These are phyloP conservation scores for Macrosoma leucophasiata DNA, from an alignment of 2,888 invertebrate genomes.

Conservation along the genomic window DNA sequence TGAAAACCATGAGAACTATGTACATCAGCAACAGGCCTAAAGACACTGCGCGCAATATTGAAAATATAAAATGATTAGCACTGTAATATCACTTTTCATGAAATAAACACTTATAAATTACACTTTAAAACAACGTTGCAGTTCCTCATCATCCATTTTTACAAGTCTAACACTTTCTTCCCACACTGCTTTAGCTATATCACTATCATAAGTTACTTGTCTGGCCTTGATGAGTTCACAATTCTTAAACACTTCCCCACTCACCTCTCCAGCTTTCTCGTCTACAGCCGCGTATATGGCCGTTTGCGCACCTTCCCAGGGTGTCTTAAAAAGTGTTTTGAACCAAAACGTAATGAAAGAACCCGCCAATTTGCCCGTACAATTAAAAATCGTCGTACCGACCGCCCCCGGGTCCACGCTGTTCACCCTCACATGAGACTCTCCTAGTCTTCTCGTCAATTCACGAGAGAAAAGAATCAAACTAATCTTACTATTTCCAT, in stretches of 20 bases:
- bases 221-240: conserved; percentile 78
- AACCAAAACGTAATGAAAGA: conserved; percentile 76
- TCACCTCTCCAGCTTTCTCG: conserved; percentile 79
- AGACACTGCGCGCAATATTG: too few species aligned
- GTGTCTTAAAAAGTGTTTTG: conserved; percentile 82
- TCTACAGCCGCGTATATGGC: conserved; percentile 83
- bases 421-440: conserved; percentile 82
- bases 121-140: conserved; percentile 76
- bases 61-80: too few species aligned
- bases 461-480: conserved; percentile 83
- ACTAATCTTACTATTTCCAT: conserved; percentile 82
- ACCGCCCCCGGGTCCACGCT: conserved; percentile 90
- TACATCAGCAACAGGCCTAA: too few species aligned
- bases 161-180: conserved; percentile 82
- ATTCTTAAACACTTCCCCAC: conserved; percentile 86
- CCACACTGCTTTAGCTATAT: conserved; percentile 85
- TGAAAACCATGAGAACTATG: too few species aligned
- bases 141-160: conserved; percentile 78
- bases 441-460: conserved; percentile 78
- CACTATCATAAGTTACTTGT: conserved; percentile 77
- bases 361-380: conserved; percentile 59
- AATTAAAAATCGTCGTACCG: conserved; percentile 83
- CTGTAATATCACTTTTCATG: too few species aligned
- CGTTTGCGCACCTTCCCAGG: conserved; percentile 88
- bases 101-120: too few species aligned